Base-by-base conservation (phyloP, 2,888 invertebrate genomes). In the Villa cingulata region DNA sequence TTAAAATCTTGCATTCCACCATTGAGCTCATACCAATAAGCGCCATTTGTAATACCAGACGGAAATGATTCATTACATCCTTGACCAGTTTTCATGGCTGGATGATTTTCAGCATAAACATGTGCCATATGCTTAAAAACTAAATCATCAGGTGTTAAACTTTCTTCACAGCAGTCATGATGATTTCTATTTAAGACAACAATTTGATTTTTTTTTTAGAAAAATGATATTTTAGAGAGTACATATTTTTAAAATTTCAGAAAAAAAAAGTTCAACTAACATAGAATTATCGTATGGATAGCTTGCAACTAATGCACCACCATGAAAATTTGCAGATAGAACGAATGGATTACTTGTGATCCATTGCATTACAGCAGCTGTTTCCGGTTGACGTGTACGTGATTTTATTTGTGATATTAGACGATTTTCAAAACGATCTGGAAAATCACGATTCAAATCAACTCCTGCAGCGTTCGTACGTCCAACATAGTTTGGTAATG, bases 1-100 rank as follows among this genome's bases (percentile, higher is more conserved):
- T 97, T 98, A 73, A 89, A 99, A 70, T 98, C 98, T 71, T 89
- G 89, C 97, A 98, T 98, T 39, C 97, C 97, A 61, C 92, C 92
- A 70, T 75, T 72, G 0, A 91, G 80, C 62, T 82, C 82, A 66
- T 91, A 95, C 95, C 95, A 95, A 56, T 75, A 73, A 5, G 94
- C 94, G 12, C 95, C 95, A 61, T 95, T 96, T 4, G 89, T 91
- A 54, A 92, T 78, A 27, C 94, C 94, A 32, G 78, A 73, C 3
- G 71, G 61, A 61, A 94, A 94, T 55, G 74, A 71, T 54, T 90
- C 89, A 23, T 74, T 76, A 62, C 85, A 89, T 9, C 80, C 78
- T 54, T 79, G 73, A 1, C 90, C 90, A 10, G 67, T 68, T 49
- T 73, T 73, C 94, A 95, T 92, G 3, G 76, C 71, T 0, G 75